These are phyloP conservation scores for Acrocyrtus sp. DNA, from an alignment of 2,888 invertebrate species.

Conservation along the genomic window DNA sequence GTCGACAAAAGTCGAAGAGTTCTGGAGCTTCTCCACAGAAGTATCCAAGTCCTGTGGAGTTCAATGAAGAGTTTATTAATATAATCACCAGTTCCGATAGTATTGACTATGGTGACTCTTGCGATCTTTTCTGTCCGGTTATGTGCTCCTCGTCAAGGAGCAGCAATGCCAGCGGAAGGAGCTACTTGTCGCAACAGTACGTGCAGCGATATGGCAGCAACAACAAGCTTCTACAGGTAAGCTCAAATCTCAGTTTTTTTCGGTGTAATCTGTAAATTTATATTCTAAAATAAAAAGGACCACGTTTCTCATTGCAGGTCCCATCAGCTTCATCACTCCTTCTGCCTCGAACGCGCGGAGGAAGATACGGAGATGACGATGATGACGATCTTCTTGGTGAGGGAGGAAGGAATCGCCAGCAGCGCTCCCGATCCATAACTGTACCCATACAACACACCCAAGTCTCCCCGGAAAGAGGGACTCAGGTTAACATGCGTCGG, in stretches of 20 bases:
- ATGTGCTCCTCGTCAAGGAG: slow-evolving; percentile 40
- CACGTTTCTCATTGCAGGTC: slow-evolving; percentile 30
- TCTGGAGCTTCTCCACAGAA: slow-evolving; percentile 52
- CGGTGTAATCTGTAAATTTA: too few relatives aligned
- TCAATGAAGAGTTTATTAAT: slow-evolving; percentile 50
- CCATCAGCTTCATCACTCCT: slow-evolving; percentile 49
- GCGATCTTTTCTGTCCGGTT: slow-evolving; percentile 37
- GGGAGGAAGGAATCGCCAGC: slow-evolving; percentile 33
- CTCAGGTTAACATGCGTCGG: slow-evolving; percentile 33
- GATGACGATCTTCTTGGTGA: slow-evolving; percentile 18
- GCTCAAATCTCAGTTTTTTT: too few relatives aligned
- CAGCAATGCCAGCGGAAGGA: slow-evolving; percentile 40
- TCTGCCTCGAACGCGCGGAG: slow-evolving; percentile 38
- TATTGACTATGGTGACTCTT: slow-evolving; percentile 35
- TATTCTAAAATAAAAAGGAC: background rate
- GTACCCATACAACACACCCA: slow-evolving; percentile 43
- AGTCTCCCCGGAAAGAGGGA: slow-evolving; percentile 28
- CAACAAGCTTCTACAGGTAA: slow-evolving; percentile 49
- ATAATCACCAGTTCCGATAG: slow-evolving; percentile 44
- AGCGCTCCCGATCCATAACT: slow-evolving; percentile 48
- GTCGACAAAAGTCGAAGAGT: slow-evolving; percentile 48
- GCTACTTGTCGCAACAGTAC: slow-evolving; percentile 45
- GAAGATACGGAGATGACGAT: slow-evolving; percentile 42
- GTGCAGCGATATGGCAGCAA: slow-evolving; percentile 48
- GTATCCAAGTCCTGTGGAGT: slow-evolving; percentile 36